Evolutionary conservation across 2,888 invertebrate species (phyloP).

Genomic region (Chromoteleia sp.): DNA sequence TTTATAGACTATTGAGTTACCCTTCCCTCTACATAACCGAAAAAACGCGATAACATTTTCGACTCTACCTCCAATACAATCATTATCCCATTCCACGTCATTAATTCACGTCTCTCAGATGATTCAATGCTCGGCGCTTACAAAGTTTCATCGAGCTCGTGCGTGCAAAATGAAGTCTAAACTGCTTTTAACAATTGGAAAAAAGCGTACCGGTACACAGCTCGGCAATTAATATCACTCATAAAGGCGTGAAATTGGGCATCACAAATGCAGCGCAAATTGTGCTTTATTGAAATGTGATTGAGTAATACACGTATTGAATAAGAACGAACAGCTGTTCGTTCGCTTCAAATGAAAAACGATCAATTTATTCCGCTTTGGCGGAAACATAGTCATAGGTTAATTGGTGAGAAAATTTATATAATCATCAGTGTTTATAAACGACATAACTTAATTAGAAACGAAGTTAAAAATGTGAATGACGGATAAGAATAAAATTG

Average conservation of each 20-base stretch:
- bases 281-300: constrained; percentile 42
- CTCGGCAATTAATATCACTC: constrained; percentile 36
- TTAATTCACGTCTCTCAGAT: constrained; percentile 7
- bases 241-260: constrained; percentile 36
- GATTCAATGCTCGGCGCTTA: constrained; percentile 10
- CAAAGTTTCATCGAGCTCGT: not conserved
- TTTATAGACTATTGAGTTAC: no score
- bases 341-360: constrained; percentile 31
- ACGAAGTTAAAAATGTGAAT: no score
- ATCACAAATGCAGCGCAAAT: constrained; percentile 29
- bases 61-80: not conserved
- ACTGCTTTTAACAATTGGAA: constrained; percentile 15
- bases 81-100: constrained; percentile 14
- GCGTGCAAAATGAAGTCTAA: constrained; percentile 13
- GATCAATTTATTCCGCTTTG: constrained; percentile 36
- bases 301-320: constrained; percentile 45
- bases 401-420: constrained; percentile 19
- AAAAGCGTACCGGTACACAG: constrained; percentile 7
- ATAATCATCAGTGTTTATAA: constrained; percentile 6
- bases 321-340: constrained; percentile 51
- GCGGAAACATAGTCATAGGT: constrained; percentile 21
- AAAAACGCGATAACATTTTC: no score
- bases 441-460: no score
- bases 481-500: no score
- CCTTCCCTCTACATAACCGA: no score